Conservation (phyloP, 2,113 vertebrate genomes). For the Meriones unguiculatus region DNA sequence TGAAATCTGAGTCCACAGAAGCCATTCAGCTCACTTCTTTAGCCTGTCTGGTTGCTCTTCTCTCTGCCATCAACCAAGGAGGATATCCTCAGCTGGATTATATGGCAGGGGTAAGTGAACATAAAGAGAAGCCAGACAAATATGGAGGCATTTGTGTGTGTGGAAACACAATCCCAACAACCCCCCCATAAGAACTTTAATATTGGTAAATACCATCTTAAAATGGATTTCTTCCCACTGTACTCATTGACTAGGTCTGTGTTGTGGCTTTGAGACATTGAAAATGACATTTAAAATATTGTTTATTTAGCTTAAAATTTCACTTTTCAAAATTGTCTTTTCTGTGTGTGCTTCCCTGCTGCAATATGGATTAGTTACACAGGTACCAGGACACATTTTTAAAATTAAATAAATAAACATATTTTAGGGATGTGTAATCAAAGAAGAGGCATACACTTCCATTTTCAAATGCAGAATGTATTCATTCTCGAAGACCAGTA, state of each 20-base stretch:
- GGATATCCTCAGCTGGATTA: neutral
- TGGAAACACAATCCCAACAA: neutral
- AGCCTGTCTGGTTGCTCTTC: neutral
- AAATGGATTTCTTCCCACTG: neutral
- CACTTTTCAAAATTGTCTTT: neutral
- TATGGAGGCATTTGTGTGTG: neutral
- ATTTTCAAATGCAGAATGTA: neutral
- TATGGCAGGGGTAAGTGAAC: neutral
- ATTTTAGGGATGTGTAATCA: neutral
- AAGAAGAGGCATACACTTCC: no score
- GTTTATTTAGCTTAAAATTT: constrained; percentile 32
- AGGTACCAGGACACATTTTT: neutral
- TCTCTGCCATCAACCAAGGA: neutral
- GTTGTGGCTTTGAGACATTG: neutral
- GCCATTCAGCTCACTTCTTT: neutral
- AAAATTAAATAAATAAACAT: neutral
- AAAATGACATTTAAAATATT: constrained; percentile 1
- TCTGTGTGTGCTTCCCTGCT: neutral
- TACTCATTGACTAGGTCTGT: neutral
- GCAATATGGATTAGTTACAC: neutral
- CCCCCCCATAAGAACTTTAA: neutral
- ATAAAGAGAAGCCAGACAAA: neutral
- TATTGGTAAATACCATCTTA: neutral
- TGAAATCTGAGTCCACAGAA: neutral
- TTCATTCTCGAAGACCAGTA: neutral